Percentiles rank a stretch among this genome's conserved stretches.
Evolutionary conservation across 1,140 invertebrate species (phyloP).

Genomic region (Drosophila sucinea): DNA sequence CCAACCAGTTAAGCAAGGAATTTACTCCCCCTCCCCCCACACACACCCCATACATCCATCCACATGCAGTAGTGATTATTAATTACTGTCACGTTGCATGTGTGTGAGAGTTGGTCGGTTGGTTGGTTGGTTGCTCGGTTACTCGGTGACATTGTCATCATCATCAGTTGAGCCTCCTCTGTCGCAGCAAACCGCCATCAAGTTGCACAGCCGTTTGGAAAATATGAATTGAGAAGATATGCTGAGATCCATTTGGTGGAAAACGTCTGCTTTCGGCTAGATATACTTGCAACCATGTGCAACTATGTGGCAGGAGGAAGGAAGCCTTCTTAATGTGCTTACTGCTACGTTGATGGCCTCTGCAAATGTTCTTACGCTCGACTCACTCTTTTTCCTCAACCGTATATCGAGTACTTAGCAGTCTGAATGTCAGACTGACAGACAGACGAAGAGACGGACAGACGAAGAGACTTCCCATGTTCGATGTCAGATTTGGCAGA

Average conservation of each 20-base stretch:
- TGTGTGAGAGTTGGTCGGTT: conserved; percentile 21
- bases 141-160: conserved; percentile 26
- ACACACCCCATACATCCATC: neutral
- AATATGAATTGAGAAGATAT: conserved; percentile 28
- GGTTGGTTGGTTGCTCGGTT: conserved; percentile 4
- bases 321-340: conserved; percentile 60
- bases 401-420: conserved; percentile 44
- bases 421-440: conserved; percentile 16
- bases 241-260: conserved; percentile 2
- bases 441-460: conserved; percentile 4
- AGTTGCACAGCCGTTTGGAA: neutral
- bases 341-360: conserved; percentile 63
- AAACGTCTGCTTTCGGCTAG: neutral
- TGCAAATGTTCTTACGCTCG: conserved; percentile 61
- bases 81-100: conserved; percentile 48
- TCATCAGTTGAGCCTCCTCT: conserved; percentile 13
- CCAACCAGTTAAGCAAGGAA: conserved; percentile 35
- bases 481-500: conserved; percentile 50
- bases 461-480: conserved; percentile 25
- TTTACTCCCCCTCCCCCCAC: conserved; percentile 18
- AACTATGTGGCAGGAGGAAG: conserved; percentile 19
- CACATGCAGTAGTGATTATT: conserved; percentile 37
- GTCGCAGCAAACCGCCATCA: neutral
- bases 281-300: neutral
- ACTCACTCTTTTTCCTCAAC: conserved; percentile 17